A percentile compares a stretch with the other conserved stretches of the same genome.
These are phyloP conservation scores for Smithornis capensis DNA, from an alignment of 2,113 vertebrate genomes.

Conservation along the genomic window DNA sequence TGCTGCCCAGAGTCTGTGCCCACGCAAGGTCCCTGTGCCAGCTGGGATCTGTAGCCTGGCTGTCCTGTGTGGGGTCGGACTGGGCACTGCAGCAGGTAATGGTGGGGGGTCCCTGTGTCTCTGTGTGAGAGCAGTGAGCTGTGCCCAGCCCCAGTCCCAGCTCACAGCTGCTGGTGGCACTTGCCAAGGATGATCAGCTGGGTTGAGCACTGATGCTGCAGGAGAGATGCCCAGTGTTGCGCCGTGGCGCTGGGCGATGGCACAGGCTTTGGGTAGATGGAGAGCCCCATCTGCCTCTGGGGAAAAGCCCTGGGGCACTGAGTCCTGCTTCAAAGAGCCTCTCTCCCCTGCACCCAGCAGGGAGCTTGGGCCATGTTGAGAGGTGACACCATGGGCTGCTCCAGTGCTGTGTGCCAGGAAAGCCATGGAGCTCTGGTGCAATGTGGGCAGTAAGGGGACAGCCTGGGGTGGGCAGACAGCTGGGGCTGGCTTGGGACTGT, in stretches of 20 bases:
- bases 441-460: accelerated
- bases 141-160: not conserved
- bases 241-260: not conserved
- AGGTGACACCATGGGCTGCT: accelerated
- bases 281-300: accelerated
- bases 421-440: not conserved
- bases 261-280: accelerated
- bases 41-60: accelerated
- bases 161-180: accelerated
- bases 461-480: not conserved
- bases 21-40: accelerated
- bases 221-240: not conserved
- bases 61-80: accelerated
- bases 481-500: not conserved
- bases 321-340: not conserved
- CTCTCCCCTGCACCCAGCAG: not conserved
- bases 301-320: not conserved
- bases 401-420: accelerated
- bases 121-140: not conserved
- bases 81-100: accelerated
- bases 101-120: accelerated
- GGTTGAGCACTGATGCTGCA: accelerated
- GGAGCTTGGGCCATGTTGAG: accelerated
- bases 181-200: not conserved
- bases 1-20: accelerated